These are phyloP conservation scores for Anas bernieri DNA, from an alignment of 2,797 vertebrate genomes.

Conservation along the genomic window DNA sequence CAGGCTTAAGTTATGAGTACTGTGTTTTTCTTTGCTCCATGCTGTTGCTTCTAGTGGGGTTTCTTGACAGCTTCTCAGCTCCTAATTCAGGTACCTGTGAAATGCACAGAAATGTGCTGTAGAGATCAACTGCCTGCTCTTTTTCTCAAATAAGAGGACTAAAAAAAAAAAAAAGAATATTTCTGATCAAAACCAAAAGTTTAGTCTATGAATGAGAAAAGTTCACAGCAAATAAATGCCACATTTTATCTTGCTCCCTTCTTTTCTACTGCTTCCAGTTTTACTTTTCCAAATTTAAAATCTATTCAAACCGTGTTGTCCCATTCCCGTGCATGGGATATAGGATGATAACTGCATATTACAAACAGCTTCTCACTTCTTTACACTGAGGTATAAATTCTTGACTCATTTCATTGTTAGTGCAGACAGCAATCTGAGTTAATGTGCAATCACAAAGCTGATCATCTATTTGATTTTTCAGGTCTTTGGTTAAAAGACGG, in stretches of 20 bases:
- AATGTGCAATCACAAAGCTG: background rate
- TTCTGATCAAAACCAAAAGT: background rate
- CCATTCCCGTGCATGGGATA: background rate
- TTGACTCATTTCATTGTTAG: background rate
- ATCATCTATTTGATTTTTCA: background rate
- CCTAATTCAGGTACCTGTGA: background rate
- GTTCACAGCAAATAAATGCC: background rate
- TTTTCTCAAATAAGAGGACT: background rate
- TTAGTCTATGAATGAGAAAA: background rate
- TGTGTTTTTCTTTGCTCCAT: background rate
- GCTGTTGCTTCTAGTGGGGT: background rate
- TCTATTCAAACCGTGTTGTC: background rate
- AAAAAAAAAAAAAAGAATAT: background rate
- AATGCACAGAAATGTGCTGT: background rate
- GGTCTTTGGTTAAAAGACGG: background rate
- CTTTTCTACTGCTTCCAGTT: background rate
- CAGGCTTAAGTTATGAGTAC: background rate
- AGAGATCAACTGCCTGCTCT: background rate
- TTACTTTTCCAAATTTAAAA: background rate
- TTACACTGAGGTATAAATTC: background rate
- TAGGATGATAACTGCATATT: background rate
- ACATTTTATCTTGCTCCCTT: background rate
- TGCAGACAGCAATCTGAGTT: background rate
- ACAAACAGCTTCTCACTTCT: background rate
- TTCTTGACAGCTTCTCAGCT: conserved; percentile 24